These are phyloP conservation scores for Remorina albescens DNA, from an alignment of 2,797 vertebrate genomes.

Conservation along the genomic window DNA sequence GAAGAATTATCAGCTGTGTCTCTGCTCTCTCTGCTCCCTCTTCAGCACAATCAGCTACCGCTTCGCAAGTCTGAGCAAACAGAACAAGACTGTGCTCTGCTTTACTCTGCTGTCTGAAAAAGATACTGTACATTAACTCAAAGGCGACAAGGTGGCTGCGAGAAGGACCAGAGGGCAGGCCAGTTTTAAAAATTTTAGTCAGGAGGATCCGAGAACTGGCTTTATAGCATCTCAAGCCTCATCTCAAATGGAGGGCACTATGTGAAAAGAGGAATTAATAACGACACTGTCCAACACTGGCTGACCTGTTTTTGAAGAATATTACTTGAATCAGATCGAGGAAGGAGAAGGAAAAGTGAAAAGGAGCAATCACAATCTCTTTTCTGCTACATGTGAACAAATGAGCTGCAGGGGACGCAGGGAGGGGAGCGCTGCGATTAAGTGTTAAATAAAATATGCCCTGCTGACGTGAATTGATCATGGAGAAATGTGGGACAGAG, in stretches of 20 bases:
- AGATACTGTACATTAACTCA: slow-evolving; percentile 47
- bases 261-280: slow-evolving; percentile 48
- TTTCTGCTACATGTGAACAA: slow-evolving; percentile 51
- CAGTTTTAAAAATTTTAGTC: slow-evolving; percentile 45
- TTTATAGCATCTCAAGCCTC: slow-evolving; percentile 27
- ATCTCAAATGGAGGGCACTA: slow-evolving; percentile 5
- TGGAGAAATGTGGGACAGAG: slow-evolving; percentile 64
- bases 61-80: slow-evolving; percentile 41
- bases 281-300: slow-evolving; percentile 30
- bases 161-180: slow-evolving; percentile 31
- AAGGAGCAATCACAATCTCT: slow-evolving; percentile 39
- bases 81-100: slow-evolving; percentile 26
- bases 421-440: slow-evolving; percentile 59
- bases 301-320: slow-evolving; percentile 39
- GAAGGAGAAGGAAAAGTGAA: slow-evolving; percentile 6
- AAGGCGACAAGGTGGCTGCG: slow-evolving; percentile 21
- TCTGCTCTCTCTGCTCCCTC: slow-evolving; percentile 41
- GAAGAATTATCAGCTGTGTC: slow-evolving; percentile 49
- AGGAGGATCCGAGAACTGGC: slow-evolving; percentile 31
- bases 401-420: slow-evolving; percentile 55
- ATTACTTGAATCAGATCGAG: slow-evolving; percentile 29
- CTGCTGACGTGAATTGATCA: slow-evolving; percentile 78
- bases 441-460: slow-evolving; percentile 84
- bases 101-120: slow-evolving; percentile 36
- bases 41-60: slow-evolving; percentile 50